Conservation (phyloP, 2,888 invertebrate genomes). For the Hyppa rectilinea region DNA sequence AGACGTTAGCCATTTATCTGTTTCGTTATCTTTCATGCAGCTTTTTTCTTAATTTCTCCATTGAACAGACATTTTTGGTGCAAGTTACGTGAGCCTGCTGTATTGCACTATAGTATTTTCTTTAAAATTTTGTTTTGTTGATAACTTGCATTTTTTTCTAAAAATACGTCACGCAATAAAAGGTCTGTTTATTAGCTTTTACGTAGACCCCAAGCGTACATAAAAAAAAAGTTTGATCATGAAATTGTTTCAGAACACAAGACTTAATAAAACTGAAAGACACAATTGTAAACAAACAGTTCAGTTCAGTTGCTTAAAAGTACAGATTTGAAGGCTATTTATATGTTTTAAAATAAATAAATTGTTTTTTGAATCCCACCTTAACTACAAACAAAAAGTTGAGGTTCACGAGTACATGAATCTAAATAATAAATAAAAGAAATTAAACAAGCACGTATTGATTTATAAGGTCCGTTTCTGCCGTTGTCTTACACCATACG, state of each 20-base stretch:
- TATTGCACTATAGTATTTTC: neutral
- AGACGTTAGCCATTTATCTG: slow-evolving; percentile 70
- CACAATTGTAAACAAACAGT: neutral
- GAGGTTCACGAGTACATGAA: neutral
- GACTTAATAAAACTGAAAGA: neutral
- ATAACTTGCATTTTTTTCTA: too few relatives aligned
- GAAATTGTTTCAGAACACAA: neutral
- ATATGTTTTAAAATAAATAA: neutral
- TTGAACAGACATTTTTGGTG: slow-evolving; percentile 60
- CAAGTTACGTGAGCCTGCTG: slow-evolving; percentile 61
- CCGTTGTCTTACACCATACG: slow-evolving; percentile 68
- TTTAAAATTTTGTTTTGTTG: neutral
- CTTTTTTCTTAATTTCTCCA: slow-evolving; percentile 76
- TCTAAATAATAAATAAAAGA: neutral
- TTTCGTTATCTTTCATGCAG: slow-evolving; percentile 72
- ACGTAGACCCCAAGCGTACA: too few relatives aligned
- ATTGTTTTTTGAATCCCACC: neutral
- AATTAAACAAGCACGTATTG: neutral
- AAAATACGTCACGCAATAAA: neutral
- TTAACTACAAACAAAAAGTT: neutral
- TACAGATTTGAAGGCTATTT: neutral
- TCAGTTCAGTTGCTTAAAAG: neutral
- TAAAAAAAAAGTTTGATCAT: neutral
- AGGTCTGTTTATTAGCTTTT: too few relatives aligned
- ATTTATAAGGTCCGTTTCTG: slow-evolving; percentile 55